Evolutionary conservation across 2,113 vertebrate genomes (phyloP).

Genomic region (Microcebus ravelobensis): DNA sequence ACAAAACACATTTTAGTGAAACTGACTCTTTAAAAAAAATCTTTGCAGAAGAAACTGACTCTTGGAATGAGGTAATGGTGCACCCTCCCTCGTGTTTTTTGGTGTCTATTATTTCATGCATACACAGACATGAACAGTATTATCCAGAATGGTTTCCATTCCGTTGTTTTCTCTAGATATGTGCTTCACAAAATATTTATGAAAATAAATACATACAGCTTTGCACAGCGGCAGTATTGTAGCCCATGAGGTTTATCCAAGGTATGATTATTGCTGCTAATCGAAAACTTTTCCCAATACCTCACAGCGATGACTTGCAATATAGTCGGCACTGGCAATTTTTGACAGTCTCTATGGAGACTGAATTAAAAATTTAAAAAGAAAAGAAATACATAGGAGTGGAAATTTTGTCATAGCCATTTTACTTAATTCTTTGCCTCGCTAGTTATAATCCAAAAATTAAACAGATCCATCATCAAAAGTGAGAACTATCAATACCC

Average conservation of each 20-base stretch:
- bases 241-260: too few relatives aligned
- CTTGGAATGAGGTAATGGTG: not conserved
- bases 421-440: not conserved
- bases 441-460: not conserved
- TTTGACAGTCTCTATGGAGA: too few relatives aligned
- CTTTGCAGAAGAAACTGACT: not conserved
- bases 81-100: not conserved
- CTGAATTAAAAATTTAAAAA: too few relatives aligned
- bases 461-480: not conserved
- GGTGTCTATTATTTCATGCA: not conserved
- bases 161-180: not conserved
- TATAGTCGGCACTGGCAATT: too few relatives aligned
- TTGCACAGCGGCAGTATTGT: too few relatives aligned
- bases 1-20: not conserved
- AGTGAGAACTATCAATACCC: not conserved
- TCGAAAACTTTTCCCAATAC: too few relatives aligned
- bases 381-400: not conserved
- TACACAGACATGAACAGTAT: too few relatives aligned
- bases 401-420: not conserved
- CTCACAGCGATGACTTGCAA: too few relatives aligned
- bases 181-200: not conserved
- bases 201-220: not conserved
- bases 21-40: not conserved
- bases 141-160: not conserved
- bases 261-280: too few relatives aligned